A percentile compares a stretch with the other conserved stretches of the same genome.
phyloP scores from a whole-genome alignment of 2,797 vertebrate species.

The Leucoraja ocellata region DNA sequence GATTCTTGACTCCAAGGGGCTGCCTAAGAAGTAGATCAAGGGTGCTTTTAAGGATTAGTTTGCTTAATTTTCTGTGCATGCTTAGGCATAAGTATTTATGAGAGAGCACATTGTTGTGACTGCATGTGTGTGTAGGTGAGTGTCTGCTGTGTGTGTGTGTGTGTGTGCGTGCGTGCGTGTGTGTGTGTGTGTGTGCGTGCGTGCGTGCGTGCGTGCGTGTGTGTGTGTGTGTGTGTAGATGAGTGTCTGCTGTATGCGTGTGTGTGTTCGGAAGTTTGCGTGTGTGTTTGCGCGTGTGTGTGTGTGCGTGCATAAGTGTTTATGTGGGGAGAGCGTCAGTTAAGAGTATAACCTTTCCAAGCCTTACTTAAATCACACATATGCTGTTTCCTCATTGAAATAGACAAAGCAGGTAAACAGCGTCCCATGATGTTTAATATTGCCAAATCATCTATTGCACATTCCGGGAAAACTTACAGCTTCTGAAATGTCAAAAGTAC shows the following conservation, averaged over 20 bases:
- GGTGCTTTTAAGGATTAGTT: no score
- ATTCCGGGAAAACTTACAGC: background rate
- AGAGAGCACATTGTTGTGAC: background rate
- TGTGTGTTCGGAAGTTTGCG: background rate
- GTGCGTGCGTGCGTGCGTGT: background rate
- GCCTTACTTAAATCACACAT: background rate
- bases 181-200: background rate
- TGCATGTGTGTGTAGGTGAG: background rate
- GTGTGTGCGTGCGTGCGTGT: background rate
- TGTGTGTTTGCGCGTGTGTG: background rate
- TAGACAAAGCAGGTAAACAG: slow-evolving; percentile 16
- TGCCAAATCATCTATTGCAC: slow-evolving; percentile 31
- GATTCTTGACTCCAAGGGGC: no score
- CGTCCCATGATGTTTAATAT: slow-evolving; percentile 16
- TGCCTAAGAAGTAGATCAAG: no score
- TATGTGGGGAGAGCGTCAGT: background rate
- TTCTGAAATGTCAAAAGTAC: slow-evolving; percentile 24
- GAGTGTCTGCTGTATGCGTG: background rate
- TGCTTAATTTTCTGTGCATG: no score
- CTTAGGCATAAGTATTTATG: no score
- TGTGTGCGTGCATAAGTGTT: background rate
- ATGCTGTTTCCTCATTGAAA: background rate
- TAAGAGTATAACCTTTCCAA: background rate
- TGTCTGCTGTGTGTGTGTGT: background rate
- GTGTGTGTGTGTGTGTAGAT: background rate